Base-by-base conservation (phyloP, 2,113 vertebrate species). In the Cricetomys ansorgei region DNA sequence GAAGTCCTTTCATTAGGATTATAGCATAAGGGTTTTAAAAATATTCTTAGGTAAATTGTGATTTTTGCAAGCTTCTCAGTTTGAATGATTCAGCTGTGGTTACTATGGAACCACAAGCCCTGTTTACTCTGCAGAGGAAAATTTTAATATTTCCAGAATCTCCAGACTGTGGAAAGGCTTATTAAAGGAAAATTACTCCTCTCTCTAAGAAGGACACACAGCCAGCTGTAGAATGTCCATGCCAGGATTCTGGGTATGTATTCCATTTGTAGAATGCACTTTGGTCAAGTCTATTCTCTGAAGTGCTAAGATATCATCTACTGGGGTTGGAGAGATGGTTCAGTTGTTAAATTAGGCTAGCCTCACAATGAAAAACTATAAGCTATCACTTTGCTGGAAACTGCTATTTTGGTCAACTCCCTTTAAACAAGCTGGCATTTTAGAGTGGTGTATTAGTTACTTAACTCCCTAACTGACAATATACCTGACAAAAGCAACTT, bases 111-210 rank as follows among this genome's bases (percentile, higher is more conserved):
- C 85, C 19, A 12, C 13, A 37, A 95, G 84, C 94, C 96, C 97
- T 97, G 96, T 96, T 95, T 29, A 84, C 3, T 6, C 92, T 16
- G 15, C 96, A 93, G 95, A 57, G 1, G 57, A 97, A 94, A 96
- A 96, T 67, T 16, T 10, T 97, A 97, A 97, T 31, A 69, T 69
- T 94, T 97, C 95, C 64, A 62, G 97, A 25, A 23, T 69, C 97
- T 69, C 77, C 59, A 73, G 95, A 96, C 90, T 75, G 94, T 6
- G 77, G 91, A 98, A 97, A 96, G 97, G 92, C 96, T 83, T 96
- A 98, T 98, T 98, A 98, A 98, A 97, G 90, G 83, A 48, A 89
- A 97, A 97, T 73, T 37, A 80, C 93, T 94, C 88, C 0, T 43
- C 25, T 0, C 53, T 57, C 1, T 62, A 3, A 62, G 5, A 84